Evolutionary conservation across 2,888 invertebrate species (phyloP), one percentile per base, ranked within the genome.

Genomic region (Priocnemis perturbator): DNA sequence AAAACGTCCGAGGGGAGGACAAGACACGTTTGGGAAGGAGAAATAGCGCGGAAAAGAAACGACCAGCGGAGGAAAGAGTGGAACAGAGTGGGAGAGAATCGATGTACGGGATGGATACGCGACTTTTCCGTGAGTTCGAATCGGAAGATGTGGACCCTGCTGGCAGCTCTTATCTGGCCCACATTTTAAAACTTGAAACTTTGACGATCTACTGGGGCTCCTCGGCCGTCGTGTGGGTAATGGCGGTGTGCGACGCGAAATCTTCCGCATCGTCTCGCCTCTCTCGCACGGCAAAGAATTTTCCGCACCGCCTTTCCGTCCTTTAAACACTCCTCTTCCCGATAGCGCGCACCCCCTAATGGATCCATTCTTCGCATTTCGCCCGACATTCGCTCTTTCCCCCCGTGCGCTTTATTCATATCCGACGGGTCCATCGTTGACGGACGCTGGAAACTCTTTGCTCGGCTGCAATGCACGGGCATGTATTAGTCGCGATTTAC

Each of bases 141-240:
- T 79, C 78, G 78, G 72, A 73, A 76, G 75, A 77, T 77, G 77
- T 69, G 79, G 72, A 71, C 64, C 66, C 64, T 71, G 67, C 69
- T 66, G 66, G 68, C 68, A 60, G 67, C 74, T 76, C 76, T 83
- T 82, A 82, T 85, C 83, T 81, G 74, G 78, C 65, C 75, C 79
- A 82, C 81, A 84, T 82, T 84, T 79, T 77, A 78, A 80, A 83
- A 77, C 78, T 82, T 64, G 52, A 71, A 82, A 83, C 77, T 83
- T 65, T 45, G 37, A 53, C 64, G 68, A 69, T 50, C 66, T 61
- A 65, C 56, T 59, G 59, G 59, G 14, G 19, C 2, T 30, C 21
- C n/a, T 17, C n/a, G n/a, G 17, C 21, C 21, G 64, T 57, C 55
- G 53, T 48, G 66, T 58, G 61, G 57, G 60, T 69, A 75, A 73